phyloP scores from a whole-genome alignment of 2,888 invertebrate species.

The Teleogryllus oceanicus region DNA sequence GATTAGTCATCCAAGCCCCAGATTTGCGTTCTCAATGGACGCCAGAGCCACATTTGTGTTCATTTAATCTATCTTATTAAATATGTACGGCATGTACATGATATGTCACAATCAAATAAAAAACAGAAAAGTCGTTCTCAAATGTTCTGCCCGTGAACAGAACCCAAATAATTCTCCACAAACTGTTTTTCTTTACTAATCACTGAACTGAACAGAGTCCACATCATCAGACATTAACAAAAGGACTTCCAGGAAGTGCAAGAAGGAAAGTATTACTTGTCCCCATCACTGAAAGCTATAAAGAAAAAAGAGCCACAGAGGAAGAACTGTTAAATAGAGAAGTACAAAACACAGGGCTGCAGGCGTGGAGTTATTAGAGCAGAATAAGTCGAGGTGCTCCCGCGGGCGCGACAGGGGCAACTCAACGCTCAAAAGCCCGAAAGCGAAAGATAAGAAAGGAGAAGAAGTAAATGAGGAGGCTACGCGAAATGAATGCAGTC shows the following conservation, averaged over 20 bases:
- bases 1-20: no score
- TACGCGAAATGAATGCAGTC: constrained; percentile 7
- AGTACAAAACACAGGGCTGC: neutral
- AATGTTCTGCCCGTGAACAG: no score
- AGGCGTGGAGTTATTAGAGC: neutral
- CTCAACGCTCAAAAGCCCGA: neutral
- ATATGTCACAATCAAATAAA: no score
- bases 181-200: no score
- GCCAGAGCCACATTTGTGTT: no score
- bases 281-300: neutral
- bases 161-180: no score
- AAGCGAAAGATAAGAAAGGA: neutral
- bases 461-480: neutral
- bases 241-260: neutral
- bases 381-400: neutral
- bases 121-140: no score
- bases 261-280: neutral
- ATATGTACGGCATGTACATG: no score
- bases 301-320: neutral
- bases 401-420: neutral
- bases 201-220: no score
- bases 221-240: neutral
- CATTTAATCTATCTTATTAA: no score
- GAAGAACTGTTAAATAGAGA: neutral
- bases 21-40: no score